A percentile compares a stretch with the other conserved stretches of the same genome.
phyloP scores from a whole-genome alignment of 2,888 invertebrate species.

The Tricholauxania praeusta region DNA sequence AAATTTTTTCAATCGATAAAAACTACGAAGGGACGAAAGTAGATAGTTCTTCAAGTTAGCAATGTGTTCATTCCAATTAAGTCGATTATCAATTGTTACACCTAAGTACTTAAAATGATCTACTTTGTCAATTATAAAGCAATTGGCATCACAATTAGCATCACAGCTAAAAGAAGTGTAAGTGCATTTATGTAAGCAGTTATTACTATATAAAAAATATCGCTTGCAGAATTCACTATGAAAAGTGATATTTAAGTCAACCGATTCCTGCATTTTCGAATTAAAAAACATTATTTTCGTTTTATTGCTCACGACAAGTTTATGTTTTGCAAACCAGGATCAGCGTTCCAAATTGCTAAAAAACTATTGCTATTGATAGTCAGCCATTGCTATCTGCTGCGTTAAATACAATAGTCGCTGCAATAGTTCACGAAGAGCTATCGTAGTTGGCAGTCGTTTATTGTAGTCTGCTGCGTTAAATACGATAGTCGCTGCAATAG shows the following conservation, averaged over 20 bases:
- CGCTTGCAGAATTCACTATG: slow-evolving; percentile 5
- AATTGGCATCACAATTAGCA: neutral
- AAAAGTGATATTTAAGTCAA: neutral
- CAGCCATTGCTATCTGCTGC: no score
- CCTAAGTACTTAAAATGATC: neutral
- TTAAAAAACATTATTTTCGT: no score
- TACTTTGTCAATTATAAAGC: slow-evolving; percentile 1
- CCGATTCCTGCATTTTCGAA: slow-evolving; percentile 5
- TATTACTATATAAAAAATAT: neutral
- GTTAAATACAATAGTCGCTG: no score
- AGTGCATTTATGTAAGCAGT: neutral
- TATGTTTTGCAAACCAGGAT: no score
- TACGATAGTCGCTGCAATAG: no score
- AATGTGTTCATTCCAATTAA: no score
- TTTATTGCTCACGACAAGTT: no score
- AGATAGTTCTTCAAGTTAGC: slow-evolving; percentile 4
- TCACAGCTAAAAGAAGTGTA: neutral
- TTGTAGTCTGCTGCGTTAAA: no score
- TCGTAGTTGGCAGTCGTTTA: no score
- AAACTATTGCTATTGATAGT: no score
- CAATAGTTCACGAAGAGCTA: no score
- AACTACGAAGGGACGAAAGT: slow-evolving; percentile 11
- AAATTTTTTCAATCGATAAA: slow-evolving; percentile 14
- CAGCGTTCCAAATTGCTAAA: no score
- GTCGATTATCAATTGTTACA: slow-evolving; percentile 3